These are phyloP conservation scores for Peromyscus nudipes DNA, from an alignment of 2,797 vertebrate genomes.

Conservation along the genomic window DNA sequence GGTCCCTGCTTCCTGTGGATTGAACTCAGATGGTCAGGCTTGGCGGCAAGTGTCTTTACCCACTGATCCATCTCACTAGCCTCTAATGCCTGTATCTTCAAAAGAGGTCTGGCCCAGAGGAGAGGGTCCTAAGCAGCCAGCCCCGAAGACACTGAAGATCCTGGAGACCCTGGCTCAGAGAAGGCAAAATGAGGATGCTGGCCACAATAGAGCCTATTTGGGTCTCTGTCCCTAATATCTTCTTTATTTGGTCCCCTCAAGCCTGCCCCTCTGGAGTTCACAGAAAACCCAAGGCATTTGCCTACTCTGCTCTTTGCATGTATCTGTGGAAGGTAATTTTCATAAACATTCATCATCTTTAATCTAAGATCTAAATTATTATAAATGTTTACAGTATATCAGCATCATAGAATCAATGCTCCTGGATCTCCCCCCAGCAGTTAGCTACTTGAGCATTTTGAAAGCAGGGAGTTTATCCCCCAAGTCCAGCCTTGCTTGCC, in stretches of 20 bases:
- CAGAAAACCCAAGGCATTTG: conserved; percentile 14
- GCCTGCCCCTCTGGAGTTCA: background rate
- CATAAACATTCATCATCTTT: conserved; percentile 14
- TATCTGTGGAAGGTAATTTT: conserved; percentile 36
- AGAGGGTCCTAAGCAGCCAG: background rate
- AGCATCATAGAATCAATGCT: background rate
- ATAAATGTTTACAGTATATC: conserved; percentile 44
- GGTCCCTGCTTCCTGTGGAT: background rate
- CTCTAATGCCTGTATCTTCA: background rate
- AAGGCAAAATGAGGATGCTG: background rate
- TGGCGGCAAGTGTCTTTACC: background rate
- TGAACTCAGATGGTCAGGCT: background rate
- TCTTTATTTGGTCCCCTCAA: background rate
- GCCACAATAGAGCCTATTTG: background rate
- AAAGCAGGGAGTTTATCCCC: conserved; percentile 26
- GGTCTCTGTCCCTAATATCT: background rate
- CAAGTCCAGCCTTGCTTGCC: conserved; percentile 38
- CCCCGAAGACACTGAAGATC: background rate
- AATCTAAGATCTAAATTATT: conserved; percentile 46
- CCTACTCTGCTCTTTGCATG: conserved; percentile 9
- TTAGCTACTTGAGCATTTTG: conserved; percentile 26
- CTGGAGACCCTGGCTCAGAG: background rate
- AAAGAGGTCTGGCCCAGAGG: background rate
- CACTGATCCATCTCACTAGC: background rate
- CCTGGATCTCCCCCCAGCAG: background rate